A percentile compares a stretch with the other conserved stretches of the same genome.
phyloP scores from a whole-genome alignment of 2,797 vertebrate species.

The Lacerta viridis region DNA sequence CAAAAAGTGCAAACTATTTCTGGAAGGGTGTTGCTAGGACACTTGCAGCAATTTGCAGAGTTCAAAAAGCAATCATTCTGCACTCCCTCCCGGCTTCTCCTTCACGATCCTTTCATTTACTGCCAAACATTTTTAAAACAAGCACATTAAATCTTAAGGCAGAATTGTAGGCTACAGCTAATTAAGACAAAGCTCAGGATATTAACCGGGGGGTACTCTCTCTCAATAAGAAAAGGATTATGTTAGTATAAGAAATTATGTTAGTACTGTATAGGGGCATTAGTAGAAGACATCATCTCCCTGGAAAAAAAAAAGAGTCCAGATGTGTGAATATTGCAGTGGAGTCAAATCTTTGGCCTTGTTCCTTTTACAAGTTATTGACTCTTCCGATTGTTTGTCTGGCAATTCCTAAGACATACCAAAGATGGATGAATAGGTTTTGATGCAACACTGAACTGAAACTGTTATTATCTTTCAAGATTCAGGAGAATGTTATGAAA shows the following conservation, averaged over 20 bases:
- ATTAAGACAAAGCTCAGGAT: background rate
- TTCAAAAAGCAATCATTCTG: background rate
- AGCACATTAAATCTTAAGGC: background rate
- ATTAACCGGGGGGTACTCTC: background rate
- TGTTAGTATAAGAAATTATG: background rate
- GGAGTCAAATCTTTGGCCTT: background rate
- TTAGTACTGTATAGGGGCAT: background rate
- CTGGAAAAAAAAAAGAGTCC: background rate
- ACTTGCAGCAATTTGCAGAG: background rate
- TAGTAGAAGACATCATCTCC: background rate
- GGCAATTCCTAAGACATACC: background rate
- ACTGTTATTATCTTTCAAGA: background rate
- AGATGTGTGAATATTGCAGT: background rate
- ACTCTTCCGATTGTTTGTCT: background rate
- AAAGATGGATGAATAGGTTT: background rate
- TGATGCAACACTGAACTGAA: background rate
- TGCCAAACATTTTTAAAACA: background rate
- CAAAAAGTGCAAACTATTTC: constrained; percentile 18
- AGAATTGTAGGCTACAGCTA: background rate
- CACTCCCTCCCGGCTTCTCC: background rate
- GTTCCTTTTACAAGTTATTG: background rate
- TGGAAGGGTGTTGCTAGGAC: background rate
- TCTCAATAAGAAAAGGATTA: background rate
- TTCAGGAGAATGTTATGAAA: background rate
- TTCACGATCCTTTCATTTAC: background rate